phyloP scores from a whole-genome alignment of 2,113 vertebrate species.

The Cinclus mexicanus region DNA sequence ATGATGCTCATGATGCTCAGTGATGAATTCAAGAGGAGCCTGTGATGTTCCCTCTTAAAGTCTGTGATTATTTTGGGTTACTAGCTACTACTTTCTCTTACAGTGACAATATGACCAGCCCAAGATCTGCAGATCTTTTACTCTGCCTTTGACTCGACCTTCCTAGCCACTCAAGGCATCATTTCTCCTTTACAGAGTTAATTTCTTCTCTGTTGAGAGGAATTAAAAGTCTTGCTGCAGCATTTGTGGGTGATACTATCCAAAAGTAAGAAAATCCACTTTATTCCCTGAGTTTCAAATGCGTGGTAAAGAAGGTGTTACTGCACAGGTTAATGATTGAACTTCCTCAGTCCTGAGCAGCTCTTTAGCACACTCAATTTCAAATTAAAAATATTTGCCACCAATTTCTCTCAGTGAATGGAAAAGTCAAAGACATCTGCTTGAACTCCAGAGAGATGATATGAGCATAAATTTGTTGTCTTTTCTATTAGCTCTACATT shows the following conservation, averaged over 20 bases:
- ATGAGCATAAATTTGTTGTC: neutral
- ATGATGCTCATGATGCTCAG: neutral
- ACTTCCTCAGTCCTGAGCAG: slow-evolving; percentile 60
- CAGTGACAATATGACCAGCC: neutral
- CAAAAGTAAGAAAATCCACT: slow-evolving; percentile 58
- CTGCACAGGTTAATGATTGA: slow-evolving; percentile 52
- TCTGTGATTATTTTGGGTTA: neutral
- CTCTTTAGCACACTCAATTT: slow-evolving; percentile 71
- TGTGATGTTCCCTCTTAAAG: neutral
- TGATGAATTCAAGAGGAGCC: neutral
- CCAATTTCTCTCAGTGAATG: slow-evolving; percentile 49
- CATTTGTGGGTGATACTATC: neutral
- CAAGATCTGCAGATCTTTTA: neutral
- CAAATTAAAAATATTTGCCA: slow-evolving; percentile 68
- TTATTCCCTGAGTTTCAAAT: slow-evolving; percentile 37
- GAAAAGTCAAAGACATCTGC: slow-evolving; percentile 47
- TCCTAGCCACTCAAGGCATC: neutral
- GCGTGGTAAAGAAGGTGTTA: slow-evolving; percentile 48
- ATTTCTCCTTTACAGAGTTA: neutral
- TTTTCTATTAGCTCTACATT: neutral
- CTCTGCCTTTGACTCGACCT: neutral
- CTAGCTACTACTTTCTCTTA: neutral
- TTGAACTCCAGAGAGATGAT: slow-evolving; percentile 30
- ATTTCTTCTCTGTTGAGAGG: neutral
- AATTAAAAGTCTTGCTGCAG: neutral